phyloP scores from a whole-genome alignment of 1,140 invertebrate genomes.

The Drosophila bocqueti region DNA sequence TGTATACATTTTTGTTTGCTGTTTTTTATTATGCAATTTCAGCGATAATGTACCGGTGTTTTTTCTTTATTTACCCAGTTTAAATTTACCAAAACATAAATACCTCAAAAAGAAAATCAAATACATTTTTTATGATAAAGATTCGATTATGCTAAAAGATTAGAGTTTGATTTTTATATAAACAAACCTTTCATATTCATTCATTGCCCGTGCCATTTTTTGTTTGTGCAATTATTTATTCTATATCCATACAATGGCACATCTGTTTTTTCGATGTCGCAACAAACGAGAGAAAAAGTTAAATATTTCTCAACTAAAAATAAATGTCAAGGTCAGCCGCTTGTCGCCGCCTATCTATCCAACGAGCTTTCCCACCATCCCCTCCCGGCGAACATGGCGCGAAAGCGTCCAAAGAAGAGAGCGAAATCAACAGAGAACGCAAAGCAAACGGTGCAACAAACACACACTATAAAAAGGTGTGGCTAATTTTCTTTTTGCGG shows the following conservation, averaged over 20 bases:
- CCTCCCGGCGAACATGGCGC: constrained; percentile 4
- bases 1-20: constrained; percentile 4
- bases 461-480: constrained; percentile 45
- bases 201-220: constrained; percentile 9
- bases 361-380: neutral
- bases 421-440: constrained; percentile 23
- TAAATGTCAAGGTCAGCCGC: constrained; percentile 80
- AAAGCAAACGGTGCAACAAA: constrained; percentile 15
- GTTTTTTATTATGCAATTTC: constrained; percentile 33
- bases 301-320: constrained; percentile 75
- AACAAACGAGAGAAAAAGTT: constrained; percentile 65
- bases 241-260: constrained; percentile 21
- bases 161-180: constrained; percentile 4
- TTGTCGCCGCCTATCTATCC: constrained; percentile 40
- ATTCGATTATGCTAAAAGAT: too few species aligned
- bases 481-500: constrained; percentile 49
- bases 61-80: neutral
- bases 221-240: constrained; percentile 29
- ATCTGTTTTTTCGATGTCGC: constrained; percentile 37
- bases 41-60: constrained; percentile 18
- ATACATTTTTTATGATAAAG: neutral
- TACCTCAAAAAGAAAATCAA: neutral
- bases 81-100: neutral
- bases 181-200: constrained; percentile 22
- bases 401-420: constrained; percentile 36